Evolutionary conservation across 2,888 invertebrate genomes (phyloP).

Genomic region (Trypoxylon attenuatum): DNA sequence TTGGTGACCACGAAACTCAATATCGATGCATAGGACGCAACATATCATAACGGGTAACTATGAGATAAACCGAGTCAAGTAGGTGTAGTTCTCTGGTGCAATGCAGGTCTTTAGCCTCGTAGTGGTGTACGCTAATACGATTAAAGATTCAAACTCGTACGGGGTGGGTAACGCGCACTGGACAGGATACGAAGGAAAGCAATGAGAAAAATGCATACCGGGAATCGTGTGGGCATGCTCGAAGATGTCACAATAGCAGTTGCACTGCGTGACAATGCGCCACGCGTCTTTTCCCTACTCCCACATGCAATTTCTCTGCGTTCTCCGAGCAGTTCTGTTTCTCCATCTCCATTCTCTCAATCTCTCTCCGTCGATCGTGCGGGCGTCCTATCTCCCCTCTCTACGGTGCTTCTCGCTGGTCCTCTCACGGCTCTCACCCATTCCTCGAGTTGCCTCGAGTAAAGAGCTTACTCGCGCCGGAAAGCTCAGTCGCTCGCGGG

Average conservation of each 20-base stretch:
- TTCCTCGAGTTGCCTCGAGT: conserved; percentile 32
- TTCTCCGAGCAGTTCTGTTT: conserved; percentile 19
- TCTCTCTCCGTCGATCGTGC: conserved; percentile 14
- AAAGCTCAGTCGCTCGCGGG: conserved; percentile 58
- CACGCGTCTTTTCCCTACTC: conserved; percentile 66
- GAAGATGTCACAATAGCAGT: conserved; percentile 67
- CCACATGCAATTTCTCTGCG: conserved; percentile 48
- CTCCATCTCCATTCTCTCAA: conserved; percentile 9
- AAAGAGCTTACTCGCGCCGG: conserved; percentile 54
- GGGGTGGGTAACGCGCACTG: neutral
- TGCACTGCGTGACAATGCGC: conserved; percentile 65
- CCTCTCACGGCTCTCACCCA: conserved; percentile 48
- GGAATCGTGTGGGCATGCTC: conserved; percentile 42
- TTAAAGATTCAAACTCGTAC: no score
- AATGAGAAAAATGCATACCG: conserved; percentile 13
- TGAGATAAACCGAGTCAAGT: conserved; percentile 41
- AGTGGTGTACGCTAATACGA: no score
- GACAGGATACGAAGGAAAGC: neutral
- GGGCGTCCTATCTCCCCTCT: conserved; percentile 18
- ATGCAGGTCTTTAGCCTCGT: no score
- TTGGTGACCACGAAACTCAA: no score
- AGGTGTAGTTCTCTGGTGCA: no score
- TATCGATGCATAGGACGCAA: no score
- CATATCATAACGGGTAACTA: conserved; percentile 51
- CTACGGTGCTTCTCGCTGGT: conserved; percentile 25